Conservation (phyloP, 1,140 invertebrate genomes). For the Anastrepha obliqua region DNA sequence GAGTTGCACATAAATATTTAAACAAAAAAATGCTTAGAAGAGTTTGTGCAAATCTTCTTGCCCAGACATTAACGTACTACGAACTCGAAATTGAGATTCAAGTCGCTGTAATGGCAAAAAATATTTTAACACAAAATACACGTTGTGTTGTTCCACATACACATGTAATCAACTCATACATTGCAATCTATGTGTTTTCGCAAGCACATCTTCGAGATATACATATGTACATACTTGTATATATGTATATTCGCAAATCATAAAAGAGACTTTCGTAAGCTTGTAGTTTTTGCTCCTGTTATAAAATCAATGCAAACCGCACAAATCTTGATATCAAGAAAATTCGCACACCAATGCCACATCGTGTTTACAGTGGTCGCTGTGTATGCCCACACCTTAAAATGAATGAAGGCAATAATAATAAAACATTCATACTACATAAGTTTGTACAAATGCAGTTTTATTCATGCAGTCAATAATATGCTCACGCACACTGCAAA, state of each 20-base stretch:
- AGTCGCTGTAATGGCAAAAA: too few species aligned
- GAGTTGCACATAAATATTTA: too few species aligned
- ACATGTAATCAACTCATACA: not conserved
- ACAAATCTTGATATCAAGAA: slow-evolving; percentile 8
- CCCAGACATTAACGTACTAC: too few species aligned
- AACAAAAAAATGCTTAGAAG: too few species aligned
- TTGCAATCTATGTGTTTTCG: not conserved
- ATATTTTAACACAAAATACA: too few species aligned
- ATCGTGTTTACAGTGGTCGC: not conserved
- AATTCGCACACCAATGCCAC: slow-evolving; percentile 7
- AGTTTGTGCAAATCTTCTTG: too few species aligned
- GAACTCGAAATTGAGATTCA: too few species aligned
- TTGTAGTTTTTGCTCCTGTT: not conserved
- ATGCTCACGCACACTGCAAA: not conserved
- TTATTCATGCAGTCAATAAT: not conserved
- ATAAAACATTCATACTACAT: not conserved
- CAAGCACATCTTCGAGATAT: not conserved
- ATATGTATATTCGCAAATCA: not conserved
- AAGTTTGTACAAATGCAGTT: too few species aligned
- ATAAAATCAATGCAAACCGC: slow-evolving; percentile 25
- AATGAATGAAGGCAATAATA: not conserved
- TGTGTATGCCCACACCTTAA: slow-evolving; percentile 30
- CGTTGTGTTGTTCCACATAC: too few species aligned
- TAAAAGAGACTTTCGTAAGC: not conserved
- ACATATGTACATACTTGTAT: not conserved